Evolutionary conservation across 2,888 invertebrate genomes (phyloP).

Genomic region (Listrodromus nycthemerus): DNA sequence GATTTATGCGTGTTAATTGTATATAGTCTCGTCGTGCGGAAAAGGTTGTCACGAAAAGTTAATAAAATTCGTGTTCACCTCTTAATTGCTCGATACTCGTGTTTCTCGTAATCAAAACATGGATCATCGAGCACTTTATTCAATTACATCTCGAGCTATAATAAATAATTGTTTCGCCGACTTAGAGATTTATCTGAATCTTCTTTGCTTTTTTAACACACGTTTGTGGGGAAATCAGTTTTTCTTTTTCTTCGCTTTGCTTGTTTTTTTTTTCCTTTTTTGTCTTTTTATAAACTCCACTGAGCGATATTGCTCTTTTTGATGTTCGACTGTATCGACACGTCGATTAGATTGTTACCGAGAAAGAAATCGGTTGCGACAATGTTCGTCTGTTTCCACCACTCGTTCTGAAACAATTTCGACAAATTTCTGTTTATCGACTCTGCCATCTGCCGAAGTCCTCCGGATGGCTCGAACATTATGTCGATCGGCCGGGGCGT

Average conservation of each 20-base stretch:
- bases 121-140: neutral
- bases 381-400: slow-evolving; percentile 84
- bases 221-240: neutral
- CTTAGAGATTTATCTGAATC: neutral
- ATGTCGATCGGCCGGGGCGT: slow-evolving; percentile 85
- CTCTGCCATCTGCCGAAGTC: slow-evolving; percentile 84
- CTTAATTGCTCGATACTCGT: neutral
- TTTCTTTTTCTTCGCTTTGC: neutral
- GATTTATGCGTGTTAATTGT: no score
- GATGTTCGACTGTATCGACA: slow-evolving; percentile 84
- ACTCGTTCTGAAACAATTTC: slow-evolving; percentile 82
- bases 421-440: slow-evolving; percentile 84
- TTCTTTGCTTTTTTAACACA: neutral
- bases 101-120: neutral
- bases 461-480: slow-evolving; percentile 82
- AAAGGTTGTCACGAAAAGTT: no score
- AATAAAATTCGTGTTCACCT: neutral
- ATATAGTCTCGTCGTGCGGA: neutral
- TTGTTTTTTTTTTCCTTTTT: neutral
- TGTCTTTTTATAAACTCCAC: slow-evolving; percentile 63
- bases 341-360: slow-evolving; percentile 85
- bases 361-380: slow-evolving; percentile 86
- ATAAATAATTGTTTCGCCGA: slow-evolving; percentile 8
- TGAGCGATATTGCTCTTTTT: slow-evolving; percentile 77
- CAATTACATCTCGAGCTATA: neutral